Evolutionary conservation across 1,140 invertebrate species (phyloP).

Genomic region (Fopius arisanus): DNA sequence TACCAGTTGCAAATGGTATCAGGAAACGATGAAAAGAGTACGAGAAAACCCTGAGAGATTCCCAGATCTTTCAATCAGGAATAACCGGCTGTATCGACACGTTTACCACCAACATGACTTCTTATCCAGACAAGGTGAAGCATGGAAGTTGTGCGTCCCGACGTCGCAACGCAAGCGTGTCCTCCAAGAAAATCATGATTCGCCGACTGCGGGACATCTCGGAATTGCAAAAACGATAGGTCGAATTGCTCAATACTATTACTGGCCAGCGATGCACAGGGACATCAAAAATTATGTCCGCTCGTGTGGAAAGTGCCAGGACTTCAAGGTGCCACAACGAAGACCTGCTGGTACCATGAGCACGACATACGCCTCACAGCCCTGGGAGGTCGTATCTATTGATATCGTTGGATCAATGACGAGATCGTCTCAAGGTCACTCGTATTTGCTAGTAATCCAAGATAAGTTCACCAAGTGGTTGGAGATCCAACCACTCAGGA

Average conservation of each 20-base stretch:
- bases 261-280: slow-evolving; percentile 33
- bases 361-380: neutral
- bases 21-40: neutral
- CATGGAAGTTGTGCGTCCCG: slow-evolving; percentile 31
- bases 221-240: slow-evolving; percentile 34
- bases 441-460: slow-evolving; percentile 11
- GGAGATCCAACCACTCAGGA: neutral
- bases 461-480: slow-evolving; percentile 32
- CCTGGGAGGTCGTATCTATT: neutral
- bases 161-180: neutral
- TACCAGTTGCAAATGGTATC: neutral
- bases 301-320: slow-evolving; percentile 20
- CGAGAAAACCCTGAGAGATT: slow-evolving; percentile 6
- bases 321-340: neutral
- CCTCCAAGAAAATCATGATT: slow-evolving; percentile 26
- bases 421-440: neutral
- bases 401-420: neutral
- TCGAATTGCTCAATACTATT: slow-evolving; percentile 30
- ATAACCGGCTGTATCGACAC: slow-evolving; percentile 3
- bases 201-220: slow-evolving; percentile 32
- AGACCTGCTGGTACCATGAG: neutral
- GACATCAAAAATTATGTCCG: slow-evolving; percentile 28
- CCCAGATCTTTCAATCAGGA: slow-evolving; percentile 17
- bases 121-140: neutral
- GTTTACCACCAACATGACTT: neutral